phyloP scores from a whole-genome alignment of 2,113 vertebrate species.

The Scomber colias region DNA sequence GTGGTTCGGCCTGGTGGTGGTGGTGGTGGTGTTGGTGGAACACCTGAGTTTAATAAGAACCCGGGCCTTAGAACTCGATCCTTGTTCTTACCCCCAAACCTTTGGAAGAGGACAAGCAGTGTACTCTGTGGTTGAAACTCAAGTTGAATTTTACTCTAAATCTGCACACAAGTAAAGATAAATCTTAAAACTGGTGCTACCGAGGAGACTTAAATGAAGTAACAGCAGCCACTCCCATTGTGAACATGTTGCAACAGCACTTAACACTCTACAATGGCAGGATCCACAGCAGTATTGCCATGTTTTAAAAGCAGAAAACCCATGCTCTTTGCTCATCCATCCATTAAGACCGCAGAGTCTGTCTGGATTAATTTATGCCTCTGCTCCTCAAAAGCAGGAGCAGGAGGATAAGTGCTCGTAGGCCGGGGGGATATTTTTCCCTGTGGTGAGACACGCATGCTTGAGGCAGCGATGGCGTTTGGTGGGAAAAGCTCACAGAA shows the following conservation, averaged over 20 bases:
- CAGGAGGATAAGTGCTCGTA: constrained; percentile 41
- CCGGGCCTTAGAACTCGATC: neutral
- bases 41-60: neutral
- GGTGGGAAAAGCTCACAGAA: constrained; percentile 38
- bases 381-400: constrained; percentile 43
- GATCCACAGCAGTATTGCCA: neutral
- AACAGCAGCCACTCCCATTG: constrained; percentile 61
- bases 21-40: neutral
- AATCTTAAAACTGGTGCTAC: neutral
- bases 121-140: neutral
- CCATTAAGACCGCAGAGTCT: constrained; percentile 29
- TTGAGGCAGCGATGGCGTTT: constrained; percentile 38
- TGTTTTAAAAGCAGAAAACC: constrained; percentile 22
- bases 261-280: constrained; percentile 44
- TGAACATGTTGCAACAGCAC: constrained; percentile 48
- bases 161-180: neutral
- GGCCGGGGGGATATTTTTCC: constrained; percentile 12
- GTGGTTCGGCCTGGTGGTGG: neutral
- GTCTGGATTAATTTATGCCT: constrained; percentile 51
- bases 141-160: neutral
- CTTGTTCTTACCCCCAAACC: neutral
- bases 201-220: constrained; percentile 20
- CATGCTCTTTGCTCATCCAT: constrained; percentile 51
- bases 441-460: constrained; percentile 12
- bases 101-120: neutral